Conservation (phyloP, 64 coral and sea anemone genomes). For the Platygyra sinensis region DNA sequence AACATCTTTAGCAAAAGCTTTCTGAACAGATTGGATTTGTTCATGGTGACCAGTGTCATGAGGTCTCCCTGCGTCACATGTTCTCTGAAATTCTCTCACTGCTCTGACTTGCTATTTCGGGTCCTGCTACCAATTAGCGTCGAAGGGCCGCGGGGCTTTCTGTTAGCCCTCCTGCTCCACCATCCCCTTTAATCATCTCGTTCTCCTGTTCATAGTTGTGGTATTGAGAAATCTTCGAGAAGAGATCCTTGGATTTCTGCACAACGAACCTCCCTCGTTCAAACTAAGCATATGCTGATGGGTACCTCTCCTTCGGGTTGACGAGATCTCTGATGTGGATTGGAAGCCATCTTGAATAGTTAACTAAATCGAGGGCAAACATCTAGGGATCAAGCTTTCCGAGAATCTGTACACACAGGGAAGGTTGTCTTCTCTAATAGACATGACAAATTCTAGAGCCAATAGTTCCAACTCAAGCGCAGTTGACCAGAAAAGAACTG, state of each 20-base stretch:
- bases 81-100: too few relatives aligned
- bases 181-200: background rate
- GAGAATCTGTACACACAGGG: background rate
- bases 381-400: slow-evolving; percentile 14
- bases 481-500: too few relatives aligned
- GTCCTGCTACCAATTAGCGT: too few relatives aligned
- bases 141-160: too few relatives aligned
- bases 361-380: background rate
- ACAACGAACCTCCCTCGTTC: background rate
- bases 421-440: slow-evolving; percentile 1
- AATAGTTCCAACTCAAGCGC: too few relatives aligned
- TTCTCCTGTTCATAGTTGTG: background rate
- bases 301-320: background rate
- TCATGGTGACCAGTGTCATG: background rate
- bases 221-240: background rate
- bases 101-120: too few relatives aligned
- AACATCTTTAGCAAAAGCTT: too few relatives aligned
- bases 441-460: background rate
- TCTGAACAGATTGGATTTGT: background rate
- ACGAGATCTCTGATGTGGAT: background rate
- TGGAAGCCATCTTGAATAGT: background rate
- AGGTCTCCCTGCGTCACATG: too few relatives aligned
- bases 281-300: background rate
- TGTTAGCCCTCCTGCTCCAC: background rate
- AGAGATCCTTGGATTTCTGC: background rate